Evolutionary conservation across 2,888 invertebrate genomes (phyloP).

Genomic region (Protonemura montana): DNA sequence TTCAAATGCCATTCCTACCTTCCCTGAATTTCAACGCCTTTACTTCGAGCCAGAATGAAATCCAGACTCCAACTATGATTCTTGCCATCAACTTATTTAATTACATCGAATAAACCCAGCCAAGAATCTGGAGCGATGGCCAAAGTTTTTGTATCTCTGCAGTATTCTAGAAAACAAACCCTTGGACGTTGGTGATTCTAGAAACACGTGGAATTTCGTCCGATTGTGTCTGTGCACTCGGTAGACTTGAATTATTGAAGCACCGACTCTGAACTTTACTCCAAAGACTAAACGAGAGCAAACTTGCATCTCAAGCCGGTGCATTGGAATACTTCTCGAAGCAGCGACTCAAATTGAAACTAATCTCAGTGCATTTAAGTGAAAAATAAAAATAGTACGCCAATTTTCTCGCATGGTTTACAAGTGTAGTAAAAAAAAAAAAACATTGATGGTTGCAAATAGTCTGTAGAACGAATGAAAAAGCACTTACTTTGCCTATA

Average conservation of each 20-base stretch:
- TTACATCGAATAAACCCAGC: background rate
- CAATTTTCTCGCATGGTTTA: too few relatives aligned
- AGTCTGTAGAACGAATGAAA: background rate
- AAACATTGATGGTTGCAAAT: background rate
- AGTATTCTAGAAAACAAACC: background rate
- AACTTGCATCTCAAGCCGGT: background rate
- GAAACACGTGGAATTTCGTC: background rate
- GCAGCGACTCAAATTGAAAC: too few relatives aligned
- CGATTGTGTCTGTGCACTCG: background rate
- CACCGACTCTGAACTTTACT: background rate
- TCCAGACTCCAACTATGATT: background rate
- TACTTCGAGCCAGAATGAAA: background rate
- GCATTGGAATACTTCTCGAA: too few relatives aligned
- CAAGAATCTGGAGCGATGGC: background rate
- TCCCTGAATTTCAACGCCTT: background rate
- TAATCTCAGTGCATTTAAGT: too few relatives aligned
- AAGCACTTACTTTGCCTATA: background rate
- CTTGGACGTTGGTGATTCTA: too few relatives aligned
- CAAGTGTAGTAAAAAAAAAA: background rate
- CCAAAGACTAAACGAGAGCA: background rate
- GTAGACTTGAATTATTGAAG: background rate
- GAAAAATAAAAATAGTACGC: too few relatives aligned
- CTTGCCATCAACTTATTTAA: background rate
- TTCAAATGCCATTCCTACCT: background rate
- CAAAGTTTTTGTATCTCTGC: background rate